Conservation (phyloP, 2,113 vertebrate species). For the Atractosteus spatula region DNA sequence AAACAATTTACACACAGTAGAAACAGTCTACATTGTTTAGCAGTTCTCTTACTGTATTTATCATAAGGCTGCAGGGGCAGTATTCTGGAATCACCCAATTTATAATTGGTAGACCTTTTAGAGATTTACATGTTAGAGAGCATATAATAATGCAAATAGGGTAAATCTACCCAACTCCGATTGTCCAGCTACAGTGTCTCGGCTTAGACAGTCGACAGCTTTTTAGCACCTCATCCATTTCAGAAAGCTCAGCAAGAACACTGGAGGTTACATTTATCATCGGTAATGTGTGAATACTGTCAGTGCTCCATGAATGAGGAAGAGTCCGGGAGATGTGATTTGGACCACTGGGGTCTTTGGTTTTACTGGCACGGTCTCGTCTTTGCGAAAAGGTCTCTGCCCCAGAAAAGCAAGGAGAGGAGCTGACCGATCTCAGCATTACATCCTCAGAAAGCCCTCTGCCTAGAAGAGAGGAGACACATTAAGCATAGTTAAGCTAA, state of each 20-base stretch:
- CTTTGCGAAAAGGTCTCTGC: neutral
- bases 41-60: no score
- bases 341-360: constrained; percentile 6
- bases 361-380: constrained; percentile 9
- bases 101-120: neutral
- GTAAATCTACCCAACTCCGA: constrained; percentile 13
- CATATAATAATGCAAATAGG: neutral
- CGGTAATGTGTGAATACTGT: constrained; percentile 38
- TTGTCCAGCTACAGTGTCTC: constrained; percentile 15
- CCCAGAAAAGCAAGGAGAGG: constrained; percentile 58
- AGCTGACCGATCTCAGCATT: constrained; percentile 58
- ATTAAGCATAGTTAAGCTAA: neutral
- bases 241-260: neutral
- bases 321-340: constrained; percentile 22
- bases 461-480: constrained; percentile 8
- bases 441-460: constrained; percentile 22
- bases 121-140: neutral
- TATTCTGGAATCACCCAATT: neutral
- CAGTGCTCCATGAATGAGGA: constrained; percentile 63
- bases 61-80: neutral
- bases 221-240: neutral
- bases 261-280: constrained; percentile 1
- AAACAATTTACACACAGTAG: neutral
- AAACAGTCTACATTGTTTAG: no score
- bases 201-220: neutral